phyloP scores from a whole-genome alignment of 2,888 invertebrate species.

The Lydus trimaculatus region DNA sequence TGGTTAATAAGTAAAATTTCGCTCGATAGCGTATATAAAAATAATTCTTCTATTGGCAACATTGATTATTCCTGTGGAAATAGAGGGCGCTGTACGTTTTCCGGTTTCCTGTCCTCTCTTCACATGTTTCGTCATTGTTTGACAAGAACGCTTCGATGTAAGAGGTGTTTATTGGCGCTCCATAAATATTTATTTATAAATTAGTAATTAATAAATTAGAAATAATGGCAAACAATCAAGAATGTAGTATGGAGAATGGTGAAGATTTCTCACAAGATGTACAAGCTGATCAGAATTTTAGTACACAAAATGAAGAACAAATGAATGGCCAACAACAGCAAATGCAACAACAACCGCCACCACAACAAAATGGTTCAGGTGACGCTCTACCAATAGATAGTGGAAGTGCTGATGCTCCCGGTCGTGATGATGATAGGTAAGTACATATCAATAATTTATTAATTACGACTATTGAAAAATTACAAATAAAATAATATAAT shows the following conservation, averaged over 20 bases:
- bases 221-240: conserved; percentile 67
- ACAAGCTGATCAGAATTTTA: conserved; percentile 67
- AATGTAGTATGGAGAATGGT: conserved; percentile 76
- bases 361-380: conserved; percentile 63
- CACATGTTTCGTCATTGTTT: neutral
- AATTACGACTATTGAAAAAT: neutral
- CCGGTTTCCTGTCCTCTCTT: neutral
- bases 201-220: conserved; percentile 24
- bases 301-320: conserved; percentile 59
- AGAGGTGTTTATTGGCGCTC: conserved; percentile 31
- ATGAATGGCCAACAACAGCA: conserved; percentile 57
- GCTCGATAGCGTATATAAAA: no score
- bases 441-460: conserved; percentile 33
- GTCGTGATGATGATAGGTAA: conserved; percentile 85
- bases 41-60: neutral
- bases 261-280: conserved; percentile 83
- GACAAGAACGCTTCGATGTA: neutral
- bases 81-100: neutral
- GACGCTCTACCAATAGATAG: conserved; percentile 72
- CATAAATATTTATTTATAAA: conserved; percentile 25
- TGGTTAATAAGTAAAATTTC: no score
- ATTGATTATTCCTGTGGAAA: neutral
- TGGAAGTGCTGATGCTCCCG: conserved; percentile 77
- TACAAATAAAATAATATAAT: neutral
- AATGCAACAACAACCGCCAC: conserved; percentile 61